A percentile compares a stretch with the other conserved stretches of the same genome.
Evolutionary conservation across 2,797 vertebrate genomes (phyloP).

Genomic region (Cheirogaleus major): DNA sequence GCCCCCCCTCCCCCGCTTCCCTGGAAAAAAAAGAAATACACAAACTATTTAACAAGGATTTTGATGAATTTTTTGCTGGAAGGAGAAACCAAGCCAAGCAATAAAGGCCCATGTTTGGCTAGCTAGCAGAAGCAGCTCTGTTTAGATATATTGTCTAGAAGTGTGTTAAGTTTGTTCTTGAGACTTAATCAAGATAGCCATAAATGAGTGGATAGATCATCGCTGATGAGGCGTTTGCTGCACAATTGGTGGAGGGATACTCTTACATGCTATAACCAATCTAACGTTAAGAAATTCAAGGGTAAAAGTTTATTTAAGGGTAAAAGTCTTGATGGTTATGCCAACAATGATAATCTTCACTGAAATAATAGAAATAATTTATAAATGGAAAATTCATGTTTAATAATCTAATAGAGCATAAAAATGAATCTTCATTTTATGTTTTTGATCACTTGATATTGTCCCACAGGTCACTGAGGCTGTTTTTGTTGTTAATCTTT

Average conservation of each 20-base stretch:
- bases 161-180: constrained; percentile 28
- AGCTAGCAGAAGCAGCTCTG: constrained; percentile 81
- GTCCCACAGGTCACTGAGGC: neutral
- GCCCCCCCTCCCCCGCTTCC: constrained; percentile 65
- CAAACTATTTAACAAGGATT: constrained; percentile 93
- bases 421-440: neutral
- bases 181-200: constrained; percentile 15
- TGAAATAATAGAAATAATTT: neutral
- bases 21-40: constrained; percentile 88
- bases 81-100: constrained; percentile 90
- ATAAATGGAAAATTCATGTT: constrained; percentile 9
- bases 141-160: constrained; percentile 25
- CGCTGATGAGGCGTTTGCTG: neutral
- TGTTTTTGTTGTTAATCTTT: neutral
- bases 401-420: neutral
- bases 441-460: neutral
- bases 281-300: constrained; percentile 3
- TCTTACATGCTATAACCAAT: constrained; percentile 43
- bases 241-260: neutral
- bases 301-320: constrained; percentile 19
- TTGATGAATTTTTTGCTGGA: constrained; percentile 93
- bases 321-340: neutral
- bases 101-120: constrained; percentile 92
- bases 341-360: neutral
- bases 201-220: neutral